Base-by-base conservation (phyloP, 2,113 vertebrate genomes). In the Gallinago paraguaiae region DNA sequence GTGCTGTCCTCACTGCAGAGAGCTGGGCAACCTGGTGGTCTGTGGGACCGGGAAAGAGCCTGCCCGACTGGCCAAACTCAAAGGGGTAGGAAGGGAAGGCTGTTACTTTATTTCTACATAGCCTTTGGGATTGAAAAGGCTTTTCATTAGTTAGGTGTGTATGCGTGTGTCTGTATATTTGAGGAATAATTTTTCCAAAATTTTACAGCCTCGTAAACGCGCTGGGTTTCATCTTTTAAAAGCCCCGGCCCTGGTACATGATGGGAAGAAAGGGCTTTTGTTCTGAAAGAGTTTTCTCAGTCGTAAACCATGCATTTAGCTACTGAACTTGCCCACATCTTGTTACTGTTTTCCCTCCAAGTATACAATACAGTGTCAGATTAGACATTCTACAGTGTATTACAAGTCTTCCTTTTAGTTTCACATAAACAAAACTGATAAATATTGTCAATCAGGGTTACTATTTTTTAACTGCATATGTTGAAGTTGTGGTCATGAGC, bases 351-450 rank as follows among this genome's bases (percentile, higher is more conserved):
- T 95, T 93, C 78, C 60, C 75, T 97, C 96, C 77, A 90, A 93
- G 93, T 96, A 90, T 95, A 93, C 67, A 93, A 94, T 95, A 93
- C 82, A 92, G 82, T 95, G 90, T 96, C 95, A 97, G 86, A 95
- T 95, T 95, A 95, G 93, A 97, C 96, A 95, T 95, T 97, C 92
- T 95, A 80, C 94, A 97, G 86, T 48, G 88, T 93, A 96, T 95
- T 93, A 59, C 91, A 96, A 91, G 83, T 90, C 90, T 93, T 96
- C 82, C 84, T 92, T 97, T 94, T 95, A 94, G 88, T 90, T 96
- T 92, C 84, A 91, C 79, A 82, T 95, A 96, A 96, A 94, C 94
- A 96, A 88, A 93, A 90, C 70, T 89, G 90, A 96, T 97, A 96
- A 96, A 97, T 97, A 94, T 85, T 95, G 95, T 95, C 94, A 94